Evolutionary conservation across 2,113 vertebrate species (phyloP), one percentile per base, ranked within the genome.

Genomic region (Cercopithecus mona): DNA sequence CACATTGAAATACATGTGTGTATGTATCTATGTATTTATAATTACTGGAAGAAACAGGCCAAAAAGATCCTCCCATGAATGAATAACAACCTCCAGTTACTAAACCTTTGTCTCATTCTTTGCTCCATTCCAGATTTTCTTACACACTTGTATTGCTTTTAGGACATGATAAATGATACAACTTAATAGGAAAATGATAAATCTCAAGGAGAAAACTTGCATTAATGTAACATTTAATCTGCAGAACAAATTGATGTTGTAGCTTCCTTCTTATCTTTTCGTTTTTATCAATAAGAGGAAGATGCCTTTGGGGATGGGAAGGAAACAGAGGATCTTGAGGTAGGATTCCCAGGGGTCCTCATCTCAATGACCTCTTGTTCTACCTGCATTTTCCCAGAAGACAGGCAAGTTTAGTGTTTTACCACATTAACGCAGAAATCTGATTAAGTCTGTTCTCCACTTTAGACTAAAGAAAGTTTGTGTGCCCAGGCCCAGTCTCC

Each of bases 171-270:
- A 87, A 87, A 87, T 95, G 81, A 75, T 83, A 45, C 17, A 66
- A 43, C 14, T 93, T 87, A 93, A 84, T 73, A 91, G 94, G 61
- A 72, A 96, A 93, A 90, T 93, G 38, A 38, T 75, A 87, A 59
- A 78, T 73, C 79, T 87, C 32, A 68, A 57, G 57, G 70, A 83
- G 81, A 93, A 96, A 87, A 66, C 5, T 88, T 57, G 61, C 50
- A 27, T 73, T 59, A 68, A 88, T 43, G 43, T 94, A 92, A 82
- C 27, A 83, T 80, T 91, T 75, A 66, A 50, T 94, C 85, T 93
- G 12, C 6, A 79, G n/a, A 55, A 90, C 20, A 87, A 72, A 82
- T 72, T 40, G 3, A 76, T 86, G 25, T 86, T 89, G 57, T 92
- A 89, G 79, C 52, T 78, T 22, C 30, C 20, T 72, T 75, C 70